Percentiles rank a stretch among this genome's conserved stretches.
These are phyloP conservation scores for Ascaphus truei DNA, from an alignment of 2,113 vertebrate genomes.

Conservation along the genomic window DNA sequence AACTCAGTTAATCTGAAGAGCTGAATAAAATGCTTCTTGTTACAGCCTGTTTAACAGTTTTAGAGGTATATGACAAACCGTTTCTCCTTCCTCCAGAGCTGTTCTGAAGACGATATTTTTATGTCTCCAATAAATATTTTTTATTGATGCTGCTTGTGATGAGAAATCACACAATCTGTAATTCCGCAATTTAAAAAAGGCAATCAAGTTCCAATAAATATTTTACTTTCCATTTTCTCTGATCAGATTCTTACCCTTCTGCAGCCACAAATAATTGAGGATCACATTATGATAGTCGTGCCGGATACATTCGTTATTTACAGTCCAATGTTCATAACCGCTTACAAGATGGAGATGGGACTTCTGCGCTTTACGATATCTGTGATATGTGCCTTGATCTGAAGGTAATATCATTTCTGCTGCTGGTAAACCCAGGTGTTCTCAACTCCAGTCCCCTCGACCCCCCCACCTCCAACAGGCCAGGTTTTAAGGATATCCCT, in stretches of 20 bases:
- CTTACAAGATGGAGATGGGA: neutral
- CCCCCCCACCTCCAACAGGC: too few relatives aligned
- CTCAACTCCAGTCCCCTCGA: too few relatives aligned
- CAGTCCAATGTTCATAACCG: neutral
- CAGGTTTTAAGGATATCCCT: too few relatives aligned
- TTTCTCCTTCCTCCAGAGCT: neutral
- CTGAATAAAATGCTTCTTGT: neutral
- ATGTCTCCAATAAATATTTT: constrained; percentile 21
- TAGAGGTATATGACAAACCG: constrained; percentile 8
- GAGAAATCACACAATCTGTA: constrained; percentile 34
- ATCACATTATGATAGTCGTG: neutral
- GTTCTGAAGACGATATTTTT: constrained; percentile 11
- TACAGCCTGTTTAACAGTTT: constrained; percentile 11
- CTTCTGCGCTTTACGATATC: neutral
- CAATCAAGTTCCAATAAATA: constrained; percentile 32
- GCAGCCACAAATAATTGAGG: constrained; percentile 18
- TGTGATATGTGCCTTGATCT: neutral
- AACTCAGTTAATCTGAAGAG: neutral
- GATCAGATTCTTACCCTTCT: constrained; percentile 10
- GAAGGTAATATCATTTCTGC: neutral
- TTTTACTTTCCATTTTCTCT: constrained; percentile 27
- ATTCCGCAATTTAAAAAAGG: constrained; percentile 31
- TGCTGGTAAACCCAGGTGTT: neutral
- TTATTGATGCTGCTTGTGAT: constrained; percentile 28
- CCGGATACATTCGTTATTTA: constrained; percentile 6